A percentile compares a stretch with the other conserved stretches of the same genome.
Conservation (phyloP, 1,140 invertebrate genomes). For the Zaprionus capensis region DNA sequence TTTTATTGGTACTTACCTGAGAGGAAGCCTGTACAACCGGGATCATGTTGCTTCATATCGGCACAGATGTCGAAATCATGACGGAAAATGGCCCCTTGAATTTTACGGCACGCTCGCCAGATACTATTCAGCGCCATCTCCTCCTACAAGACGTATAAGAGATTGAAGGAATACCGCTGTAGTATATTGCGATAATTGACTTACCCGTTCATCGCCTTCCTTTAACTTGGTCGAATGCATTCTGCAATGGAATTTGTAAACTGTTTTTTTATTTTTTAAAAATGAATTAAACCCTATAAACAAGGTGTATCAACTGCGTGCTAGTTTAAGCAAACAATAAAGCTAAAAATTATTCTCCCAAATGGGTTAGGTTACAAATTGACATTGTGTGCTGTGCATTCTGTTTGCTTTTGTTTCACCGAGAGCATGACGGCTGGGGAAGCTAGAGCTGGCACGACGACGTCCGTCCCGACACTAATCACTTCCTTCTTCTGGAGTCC, state of each 20-base stretch:
- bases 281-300: conserved; percentile 25
- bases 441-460: background rate
- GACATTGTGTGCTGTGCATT: conserved; percentile 55
- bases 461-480: conserved; percentile 57
- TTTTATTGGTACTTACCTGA: conserved; percentile 85
- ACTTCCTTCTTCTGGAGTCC: conserved; percentile 55
- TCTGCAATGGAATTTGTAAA: conserved; percentile 43
- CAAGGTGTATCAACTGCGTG: conserved; percentile 29
- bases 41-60: conserved; percentile 88
- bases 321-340: conserved; percentile 50
- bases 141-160: conserved; percentile 41
- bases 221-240: conserved; percentile 69
- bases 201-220: conserved; percentile 75
- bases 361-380: conserved; percentile 56
- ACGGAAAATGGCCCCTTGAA: conserved; percentile 88
- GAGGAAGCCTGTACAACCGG: conserved; percentile 87
- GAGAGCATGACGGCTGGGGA: background rate
- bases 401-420: conserved; percentile 60
- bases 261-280: conserved; percentile 40
- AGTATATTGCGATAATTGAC: background rate
- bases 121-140: conserved; percentile 85
- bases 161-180: background rate
- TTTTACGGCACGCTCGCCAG: conserved; percentile 91
- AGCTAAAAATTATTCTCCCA: conserved; percentile 38
- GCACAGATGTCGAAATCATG: conserved; percentile 88